phyloP scores from a whole-genome alignment of 1,140 invertebrate species.

The Drosophila fuyamai region DNA sequence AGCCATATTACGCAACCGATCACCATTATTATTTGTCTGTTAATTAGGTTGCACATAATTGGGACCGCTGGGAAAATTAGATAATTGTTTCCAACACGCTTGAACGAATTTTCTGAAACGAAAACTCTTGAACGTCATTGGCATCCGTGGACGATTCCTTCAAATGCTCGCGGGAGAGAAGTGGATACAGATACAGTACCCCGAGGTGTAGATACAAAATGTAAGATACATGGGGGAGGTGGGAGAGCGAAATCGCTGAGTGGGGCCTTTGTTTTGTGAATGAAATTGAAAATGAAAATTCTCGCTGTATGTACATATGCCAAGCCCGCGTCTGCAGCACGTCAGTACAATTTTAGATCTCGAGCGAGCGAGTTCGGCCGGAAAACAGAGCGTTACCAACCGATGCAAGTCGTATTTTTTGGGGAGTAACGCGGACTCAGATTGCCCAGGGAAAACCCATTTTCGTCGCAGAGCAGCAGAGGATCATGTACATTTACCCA shows the following conservation, averaged over 20 bases:
- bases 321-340: slow-evolving; percentile 63
- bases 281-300: slow-evolving; percentile 80
- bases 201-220: slow-evolving; percentile 42
- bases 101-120: slow-evolving; percentile 23
- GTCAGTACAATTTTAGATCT: slow-evolving; percentile 72
- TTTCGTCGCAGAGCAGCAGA: slow-evolving; percentile 37
- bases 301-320: slow-evolving; percentile 60
- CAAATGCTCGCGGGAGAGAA: slow-evolving; percentile 23
- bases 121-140: slow-evolving; percentile 41
- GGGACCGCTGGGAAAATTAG: slow-evolving; percentile 31
- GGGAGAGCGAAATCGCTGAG: slow-evolving; percentile 35
- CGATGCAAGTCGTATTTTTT: slow-evolving; percentile 29
- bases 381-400: background rate
- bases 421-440: slow-evolving; percentile 32
- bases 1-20: slow-evolving; percentile 22
- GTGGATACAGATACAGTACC: slow-evolving; percentile 27
- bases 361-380: slow-evolving; percentile 58
- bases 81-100: slow-evolving; percentile 41
- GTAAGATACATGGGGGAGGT: slow-evolving; percentile 38
- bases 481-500: slow-evolving; percentile 84
- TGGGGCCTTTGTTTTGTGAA: slow-evolving; percentile 80
- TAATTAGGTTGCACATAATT: slow-evolving; percentile 40
- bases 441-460: slow-evolving; percentile 13
- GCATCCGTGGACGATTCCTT: slow-evolving; percentile 23
- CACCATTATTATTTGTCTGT: slow-evolving; percentile 23